A percentile compares a stretch with the other conserved stretches of the same genome.
Conservation (phyloP, 2,113 vertebrate species). For the Chaetorhynchus papuensis region DNA sequence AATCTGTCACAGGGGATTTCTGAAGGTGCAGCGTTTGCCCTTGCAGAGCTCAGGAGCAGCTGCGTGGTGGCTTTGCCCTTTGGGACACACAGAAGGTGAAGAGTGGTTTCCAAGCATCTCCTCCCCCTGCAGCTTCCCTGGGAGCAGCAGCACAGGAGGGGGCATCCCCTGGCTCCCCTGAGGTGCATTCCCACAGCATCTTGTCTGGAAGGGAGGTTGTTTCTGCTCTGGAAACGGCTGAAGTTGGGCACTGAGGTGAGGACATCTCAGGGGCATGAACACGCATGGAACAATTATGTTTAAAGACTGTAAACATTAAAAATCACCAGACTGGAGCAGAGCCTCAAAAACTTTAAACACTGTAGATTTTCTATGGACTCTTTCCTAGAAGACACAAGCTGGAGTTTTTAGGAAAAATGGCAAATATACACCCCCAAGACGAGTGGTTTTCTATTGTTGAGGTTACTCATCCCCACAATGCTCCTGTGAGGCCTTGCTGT, state of each 20-base stretch:
- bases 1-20: neutral
- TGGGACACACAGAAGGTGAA: neutral
- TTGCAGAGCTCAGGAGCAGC: neutral
- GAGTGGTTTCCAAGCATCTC: neutral
- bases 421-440: fast-evolving
- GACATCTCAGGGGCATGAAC: neutral
- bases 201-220: neutral
- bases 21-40: neutral
- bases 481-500: neutral
- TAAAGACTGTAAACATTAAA: neutral
- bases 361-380: neutral
- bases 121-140: fast-evolving
- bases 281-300: fast-evolving
- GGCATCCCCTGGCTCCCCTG: neutral
- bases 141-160: neutral
- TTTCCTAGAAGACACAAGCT: neutral
- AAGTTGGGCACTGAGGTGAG: neutral
- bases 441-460: fast-evolving
- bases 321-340: neutral
- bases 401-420: neutral
- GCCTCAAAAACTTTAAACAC: neutral
- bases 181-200: neutral
- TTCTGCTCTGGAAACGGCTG: neutral
- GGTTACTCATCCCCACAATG: fast-evolving
- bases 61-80: fast-evolving